Evolutionary conservation across 2,797 vertebrate genomes (phyloP), one percentile per base, ranked within the genome.

Genomic region (Phyllotis vaccarum): DNA sequence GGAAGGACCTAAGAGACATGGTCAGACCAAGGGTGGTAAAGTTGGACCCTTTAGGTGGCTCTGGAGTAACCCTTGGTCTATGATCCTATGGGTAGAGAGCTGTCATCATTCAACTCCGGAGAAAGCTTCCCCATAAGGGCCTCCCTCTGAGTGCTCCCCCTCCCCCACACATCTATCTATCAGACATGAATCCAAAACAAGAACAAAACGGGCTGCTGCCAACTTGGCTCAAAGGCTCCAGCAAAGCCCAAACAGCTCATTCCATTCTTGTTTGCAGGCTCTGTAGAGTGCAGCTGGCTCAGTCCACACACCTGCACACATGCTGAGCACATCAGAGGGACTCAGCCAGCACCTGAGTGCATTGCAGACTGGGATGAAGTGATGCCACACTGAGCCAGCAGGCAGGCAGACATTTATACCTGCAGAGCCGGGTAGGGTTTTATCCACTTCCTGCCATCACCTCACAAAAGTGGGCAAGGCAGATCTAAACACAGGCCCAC

Each of bases 361-460:
- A 22, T 0, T 7, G 21, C 14, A 14, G 24, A 16, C 22, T 16
- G 2, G 49, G 43, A 24, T 2, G 56, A 40, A 11, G 40, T 19
- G 66, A 88, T 3, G 7, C n/a, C 54, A 52, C 0, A 9, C 29
- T 0, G 34, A 91, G n/a, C 10, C 27, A 34, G n/a, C 19, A 22
- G 79, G 16, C 0, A 2, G 75, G 54, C 82, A 68, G 34, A 29
- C 52, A 43, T 5, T 7, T 29, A 58, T 12, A 0, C 62, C 49
- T 75, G 16, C 43, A 34, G 54, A 0, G 1, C 60, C 9, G 13
- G 1, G 11, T 2, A 5, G 24, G 52, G 0, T 60, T 86, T 24
- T 74, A 29, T 29, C 46, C 34, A 9, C 34, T 27, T 72, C 64
- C 87, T 62, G 10, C 37, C 19, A 29, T 13, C 5, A 58, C 46